Base-by-base conservation (phyloP, 2,797 vertebrate genomes). In the Ceryle rudis region DNA sequence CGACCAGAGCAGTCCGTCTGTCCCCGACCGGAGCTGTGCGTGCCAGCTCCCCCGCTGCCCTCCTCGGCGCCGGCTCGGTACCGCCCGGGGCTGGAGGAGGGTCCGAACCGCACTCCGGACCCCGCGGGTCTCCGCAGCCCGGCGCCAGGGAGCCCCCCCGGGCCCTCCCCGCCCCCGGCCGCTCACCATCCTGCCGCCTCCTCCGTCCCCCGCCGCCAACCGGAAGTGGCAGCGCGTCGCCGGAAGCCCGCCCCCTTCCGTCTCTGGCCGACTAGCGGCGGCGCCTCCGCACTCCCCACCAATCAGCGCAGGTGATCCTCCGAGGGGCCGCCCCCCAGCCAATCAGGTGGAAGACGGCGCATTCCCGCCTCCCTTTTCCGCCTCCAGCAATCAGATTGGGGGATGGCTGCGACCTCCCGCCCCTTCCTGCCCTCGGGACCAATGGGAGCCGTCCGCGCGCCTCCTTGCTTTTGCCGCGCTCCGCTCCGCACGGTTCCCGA, bases 111-210 rank as follows among this genome's bases (percentile, higher is more conserved):
- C 9, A 21, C 3, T 14, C 19, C 9, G 29, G 14, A 28, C 26
- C 29, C 51, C 60, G 33, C 11, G 21, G 18, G 28, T 22, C 29
- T 42, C 60, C 33, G n/a, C n/a, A 7, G 14, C 20, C 26, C 66
- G 22, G 42, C 33, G 47, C 10, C n/a, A n/a, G n/a, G n/a, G n/a
- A n/a, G n/a, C n/a, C n/a, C n/a, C n/a, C n/a, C n/a, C 55, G 10
- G 49, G 37, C 7, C 6, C 29, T 10, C 25, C 25, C n/a, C 5
- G 26, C 51, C 69, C 26, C 28, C 26, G n/a, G 11, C 51, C 52
- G 51, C 91, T 89, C 91, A 85, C 91, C 91, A 70, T 90, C 70
- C 44, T 81, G 95, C 92, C 35, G 83, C 92, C 49, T 25, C 8
- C 25, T 7, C 94, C 57, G 22, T 37, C 18, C 21, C 35, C 54